These are phyloP conservation scores for Odontomachus brunneus DNA, from an alignment of 1,140 invertebrate genomes.

Conservation along the genomic window DNA sequence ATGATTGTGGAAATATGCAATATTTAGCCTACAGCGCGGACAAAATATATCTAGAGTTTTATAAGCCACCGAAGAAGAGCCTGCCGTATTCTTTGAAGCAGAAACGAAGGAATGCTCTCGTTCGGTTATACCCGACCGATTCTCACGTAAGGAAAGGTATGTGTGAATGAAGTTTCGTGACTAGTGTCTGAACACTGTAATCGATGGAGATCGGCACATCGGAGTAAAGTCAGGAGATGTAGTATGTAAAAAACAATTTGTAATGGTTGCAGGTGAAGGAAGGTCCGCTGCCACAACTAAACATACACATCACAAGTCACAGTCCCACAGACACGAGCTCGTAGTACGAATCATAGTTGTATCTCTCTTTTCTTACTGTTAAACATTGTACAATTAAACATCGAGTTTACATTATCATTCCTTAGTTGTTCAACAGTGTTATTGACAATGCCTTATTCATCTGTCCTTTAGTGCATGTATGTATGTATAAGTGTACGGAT, in stretches of 20 bases:
- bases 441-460: constrained; percentile 15
- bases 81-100: not conserved
- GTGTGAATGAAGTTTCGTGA: not conserved
- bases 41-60: too few relatives aligned
- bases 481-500: constrained; percentile 17
- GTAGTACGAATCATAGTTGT: constrained; percentile 19
- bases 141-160: not conserved
- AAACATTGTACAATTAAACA: constrained; percentile 44
- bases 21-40: too few relatives aligned
- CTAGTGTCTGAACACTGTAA: not conserved
- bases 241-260: constrained; percentile 30
- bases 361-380: not conserved
- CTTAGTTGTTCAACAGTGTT: constrained; percentile 27
- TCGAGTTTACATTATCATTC: constrained; percentile 34
- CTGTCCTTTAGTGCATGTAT: constrained; percentile 37
- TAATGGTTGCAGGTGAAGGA: constrained; percentile 9
- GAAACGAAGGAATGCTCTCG: not conserved
- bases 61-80: not conserved
- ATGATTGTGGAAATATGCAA: not conserved
- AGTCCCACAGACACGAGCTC: constrained; percentile 54
- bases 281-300: constrained; percentile 52
- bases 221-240: constrained; percentile 12
- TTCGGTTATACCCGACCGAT: not conserved
- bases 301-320: constrained; percentile 58
- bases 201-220: not conserved